These are phyloP conservation scores for Matsumurasca onukii DNA, from an alignment of 1,140 invertebrate genomes.

Conservation along the genomic window DNA sequence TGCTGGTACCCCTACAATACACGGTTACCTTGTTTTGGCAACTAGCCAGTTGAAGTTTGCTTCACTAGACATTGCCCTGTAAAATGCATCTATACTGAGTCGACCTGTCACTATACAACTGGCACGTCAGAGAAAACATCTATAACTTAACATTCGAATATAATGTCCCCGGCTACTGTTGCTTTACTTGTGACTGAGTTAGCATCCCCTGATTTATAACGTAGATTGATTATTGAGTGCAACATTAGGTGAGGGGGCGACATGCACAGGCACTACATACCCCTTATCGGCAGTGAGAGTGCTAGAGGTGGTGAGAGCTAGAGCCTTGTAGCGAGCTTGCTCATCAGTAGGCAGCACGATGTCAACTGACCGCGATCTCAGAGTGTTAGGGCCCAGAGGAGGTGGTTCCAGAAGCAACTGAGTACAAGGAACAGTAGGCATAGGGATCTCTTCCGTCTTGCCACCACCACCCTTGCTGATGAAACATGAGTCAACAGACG, in stretches of 20 bases:
- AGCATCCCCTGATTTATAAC: no score
- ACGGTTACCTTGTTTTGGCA: no score
- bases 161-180: no score
- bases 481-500: constrained; percentile 80
- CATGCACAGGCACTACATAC: constrained; percentile 14
- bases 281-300: constrained; percentile 22
- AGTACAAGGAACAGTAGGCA: constrained; percentile 61
- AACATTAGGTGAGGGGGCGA: background rate
- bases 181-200: no score
- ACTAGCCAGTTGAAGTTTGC: no score
- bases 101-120: no score
- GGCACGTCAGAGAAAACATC: no score
- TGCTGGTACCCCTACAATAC: no score
- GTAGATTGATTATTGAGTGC: constrained; percentile 8
- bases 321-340: constrained; percentile 78
- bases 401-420: constrained; percentile 50
- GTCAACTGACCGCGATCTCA: constrained; percentile 86
- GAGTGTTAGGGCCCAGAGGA: constrained; percentile 45
- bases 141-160: no score
- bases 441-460: constrained; percentile 61
- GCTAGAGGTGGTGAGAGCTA: constrained; percentile 46
- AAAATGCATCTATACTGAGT: no score
- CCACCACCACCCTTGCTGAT: constrained; percentile 67
- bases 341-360: constrained; percentile 86
- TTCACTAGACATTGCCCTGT: no score